Evolutionary conservation across 2,797 vertebrate species (phyloP).

Genomic region (Columba guinea): DNA sequence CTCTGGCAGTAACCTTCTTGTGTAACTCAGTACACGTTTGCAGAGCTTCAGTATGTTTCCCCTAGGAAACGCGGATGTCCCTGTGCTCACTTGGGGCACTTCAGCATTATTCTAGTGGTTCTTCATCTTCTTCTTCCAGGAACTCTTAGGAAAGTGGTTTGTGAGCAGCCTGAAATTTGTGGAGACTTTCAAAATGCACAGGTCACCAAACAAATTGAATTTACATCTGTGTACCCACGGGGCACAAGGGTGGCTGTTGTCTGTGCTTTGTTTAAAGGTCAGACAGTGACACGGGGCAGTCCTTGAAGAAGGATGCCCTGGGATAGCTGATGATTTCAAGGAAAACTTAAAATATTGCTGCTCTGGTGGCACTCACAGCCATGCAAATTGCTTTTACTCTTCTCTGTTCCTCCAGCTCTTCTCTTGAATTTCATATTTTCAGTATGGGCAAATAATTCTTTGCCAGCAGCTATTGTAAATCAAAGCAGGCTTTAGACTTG

Average conservation of each 20-base stretch:
- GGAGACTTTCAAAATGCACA: background rate
- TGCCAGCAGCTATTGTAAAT: background rate
- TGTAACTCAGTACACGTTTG: background rate
- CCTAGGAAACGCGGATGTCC: background rate
- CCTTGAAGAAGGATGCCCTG: background rate
- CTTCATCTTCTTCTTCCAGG: background rate
- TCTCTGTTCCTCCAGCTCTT: background rate
- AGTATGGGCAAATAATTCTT: background rate
- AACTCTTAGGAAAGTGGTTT: background rate
- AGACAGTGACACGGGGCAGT: background rate
- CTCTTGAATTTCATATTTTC: background rate
- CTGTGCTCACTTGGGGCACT: background rate
- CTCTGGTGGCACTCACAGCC: background rate
- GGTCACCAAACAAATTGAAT: background rate
- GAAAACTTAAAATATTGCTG: background rate
- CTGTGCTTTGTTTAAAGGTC: background rate
- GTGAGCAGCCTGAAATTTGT: background rate
- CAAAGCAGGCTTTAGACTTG: background rate
- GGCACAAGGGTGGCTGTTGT: background rate
- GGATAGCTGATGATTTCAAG: background rate
- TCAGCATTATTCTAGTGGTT: background rate
- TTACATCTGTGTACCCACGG: background rate
- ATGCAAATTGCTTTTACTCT: background rate
- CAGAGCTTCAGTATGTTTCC: background rate
- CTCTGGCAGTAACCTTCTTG: background rate